Evolutionary conservation across 1,140 invertebrate species (phyloP), one percentile per base, ranked within the genome.

Genomic region (Scaptodrosophila lebanonensis): DNA sequence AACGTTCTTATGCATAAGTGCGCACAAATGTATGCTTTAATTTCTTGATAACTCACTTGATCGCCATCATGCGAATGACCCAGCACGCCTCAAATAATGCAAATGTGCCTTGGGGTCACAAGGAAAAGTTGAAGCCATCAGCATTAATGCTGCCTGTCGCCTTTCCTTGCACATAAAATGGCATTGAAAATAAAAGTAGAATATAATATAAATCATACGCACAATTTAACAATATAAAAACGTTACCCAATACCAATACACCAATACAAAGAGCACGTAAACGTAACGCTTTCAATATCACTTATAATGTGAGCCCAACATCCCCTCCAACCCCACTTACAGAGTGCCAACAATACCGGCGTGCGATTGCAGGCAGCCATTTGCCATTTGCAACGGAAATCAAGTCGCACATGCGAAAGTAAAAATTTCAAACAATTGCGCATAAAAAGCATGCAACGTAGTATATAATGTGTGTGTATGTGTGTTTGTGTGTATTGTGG

Each of bases 301-400:
- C 75, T 77, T 77, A 77, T 77, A 77, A 77, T 62, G 73, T 8
- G 3, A 4, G 22, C 8, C 3, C 48, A 53, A 53, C 53, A 33
- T 25, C 45, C 45, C 51, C 29, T 35, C 2, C 11, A 18, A 20
- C 35, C 4, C 5, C 15, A 6, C 22, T n/a, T 15, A 5, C 2
- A 18, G 9, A 16, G 32, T 7, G 3, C 1, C 13, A 5, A 1
- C 32, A 8, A 25, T 57, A 29, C 32, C 45, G 39, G 36, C 66
- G 48, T 20, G 25, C 22, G 13, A 2, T 5, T 13, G 22, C 13
- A 32, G 13, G 25, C 53, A 65, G 50, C 75, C 76, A 82, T 82
- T 82, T 82, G 50, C 75, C 76, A 82, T 82, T 82, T 82, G 75
- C 61, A 82, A 75, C 75, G 75, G 75, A 82, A 82, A 82, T 75